These are phyloP conservation scores for Eupithecia inturbata DNA, from an alignment of 2,888 invertebrate genomes.

Conservation along the genomic window DNA sequence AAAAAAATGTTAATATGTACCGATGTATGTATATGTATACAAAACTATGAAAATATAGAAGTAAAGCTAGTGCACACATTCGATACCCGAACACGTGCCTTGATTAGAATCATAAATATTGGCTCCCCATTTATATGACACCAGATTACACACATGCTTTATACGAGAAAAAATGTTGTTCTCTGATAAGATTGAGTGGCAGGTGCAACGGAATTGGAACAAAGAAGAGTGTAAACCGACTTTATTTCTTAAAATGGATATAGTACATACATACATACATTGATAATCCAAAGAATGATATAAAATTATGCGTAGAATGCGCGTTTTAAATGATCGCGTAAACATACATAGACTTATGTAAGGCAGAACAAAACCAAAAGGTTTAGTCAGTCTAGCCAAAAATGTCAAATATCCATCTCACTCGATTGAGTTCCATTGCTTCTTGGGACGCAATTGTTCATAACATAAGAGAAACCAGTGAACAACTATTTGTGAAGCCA, in stretches of 20 bases:
- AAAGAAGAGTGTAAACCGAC: slow-evolving; percentile 17
- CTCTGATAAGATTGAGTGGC: slow-evolving; percentile 43
- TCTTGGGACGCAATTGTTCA: not conserved
- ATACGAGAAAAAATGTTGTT: slow-evolving; percentile 38
- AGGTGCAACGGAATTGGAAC: slow-evolving; percentile 47
- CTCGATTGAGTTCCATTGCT: not conserved
- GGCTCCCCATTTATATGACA: slow-evolving; percentile 48
- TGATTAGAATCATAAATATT: slow-evolving; percentile 71
- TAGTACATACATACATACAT: too few relatives aligned
- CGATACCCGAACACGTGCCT: slow-evolving; percentile 30
- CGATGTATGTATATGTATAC: too few relatives aligned
- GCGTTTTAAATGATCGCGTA: not conserved
- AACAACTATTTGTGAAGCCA: not conserved
- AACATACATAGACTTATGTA: not conserved
- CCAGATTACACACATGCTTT: slow-evolving; percentile 38
- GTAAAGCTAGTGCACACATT: slow-evolving; percentile 22
- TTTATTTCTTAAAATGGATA: not conserved
- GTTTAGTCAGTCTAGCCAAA: not conserved
- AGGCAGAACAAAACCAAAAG: not conserved
- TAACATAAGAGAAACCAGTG: not conserved
- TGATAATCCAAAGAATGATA: too few relatives aligned
- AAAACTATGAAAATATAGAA: not conserved
- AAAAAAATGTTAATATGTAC: too few relatives aligned
- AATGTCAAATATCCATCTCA: not conserved
- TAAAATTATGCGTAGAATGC: not conserved